Base-by-base conservation (phyloP, 1,140 invertebrate genomes). In the Drepana arcuata region DNA sequence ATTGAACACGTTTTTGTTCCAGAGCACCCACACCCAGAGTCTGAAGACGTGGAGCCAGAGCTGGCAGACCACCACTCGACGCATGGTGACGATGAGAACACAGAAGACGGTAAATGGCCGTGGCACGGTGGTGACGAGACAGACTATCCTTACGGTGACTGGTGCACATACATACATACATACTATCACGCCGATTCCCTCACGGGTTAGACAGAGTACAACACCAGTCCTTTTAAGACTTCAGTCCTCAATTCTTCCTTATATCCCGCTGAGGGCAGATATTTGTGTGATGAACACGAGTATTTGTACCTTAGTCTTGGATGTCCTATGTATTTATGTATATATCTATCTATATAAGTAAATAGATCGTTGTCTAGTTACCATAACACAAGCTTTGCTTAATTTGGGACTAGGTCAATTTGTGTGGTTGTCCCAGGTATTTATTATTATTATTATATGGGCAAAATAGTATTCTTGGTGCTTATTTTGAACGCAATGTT, bases 71-170 rank as follows among this genome's bases (percentile, higher is more conserved):
- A 38, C 13, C 48, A 57, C 25, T 44, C 56, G 10, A 42, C 34
- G 10, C 33, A 36, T 15, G 60, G 54, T 13, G 64, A 58, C 14
- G 67, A 49, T 9, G 48, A 37, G 38, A 55, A 41, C 42, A 68
- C 59, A 5, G 65, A 70, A 35, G 69, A 74, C 43, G 73, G 73
- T 78, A 78, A 78, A 68, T 67, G 60, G 62, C 47, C 45, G 41
- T 62, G 56, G 54, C 46, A 48, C 29, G 30, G 45, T 30, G 39
- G 39, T 46, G 73, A 78, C 51, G 61, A 64, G 33, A 34, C 64
- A 14, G 73, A 78, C 51, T 67, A 61, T 44, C 60, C 64, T 18
- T 68, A 72, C 55, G 70, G 70, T 78, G 70, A 73, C 49, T 78
- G 58, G 63, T 40, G 52, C 50, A 50, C 54, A 67, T 41, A 31